Conservation (phyloP, 1,140 invertebrate species). For the Brachionus manjavacas region DNA sequence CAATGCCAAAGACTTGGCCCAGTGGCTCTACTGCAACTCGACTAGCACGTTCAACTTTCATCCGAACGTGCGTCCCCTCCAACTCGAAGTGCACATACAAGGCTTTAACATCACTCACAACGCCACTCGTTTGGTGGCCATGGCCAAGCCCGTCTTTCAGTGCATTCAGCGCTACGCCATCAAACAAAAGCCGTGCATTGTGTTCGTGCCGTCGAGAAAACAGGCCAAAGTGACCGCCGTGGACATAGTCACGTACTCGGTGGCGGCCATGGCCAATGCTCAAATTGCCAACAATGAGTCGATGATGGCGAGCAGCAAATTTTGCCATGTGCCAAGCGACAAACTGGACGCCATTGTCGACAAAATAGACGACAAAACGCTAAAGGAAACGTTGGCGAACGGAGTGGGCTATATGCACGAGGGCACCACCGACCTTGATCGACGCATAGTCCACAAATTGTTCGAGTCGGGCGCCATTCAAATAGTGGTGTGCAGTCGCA, state of each 20-base stretch:
- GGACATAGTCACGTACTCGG: conserved; percentile 85
- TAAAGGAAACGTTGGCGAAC: conserved; percentile 78
- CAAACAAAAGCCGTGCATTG: conserved; percentile 76
- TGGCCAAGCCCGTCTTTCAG: conserved; percentile 95
- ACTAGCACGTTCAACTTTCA: conserved; percentile 96
- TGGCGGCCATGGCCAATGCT: conserved; percentile 72
- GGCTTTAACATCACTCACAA: conserved; percentile 97
- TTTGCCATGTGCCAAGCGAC: conserved; percentile 61
- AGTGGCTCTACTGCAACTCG: conserved; percentile 89
- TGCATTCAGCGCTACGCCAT: conserved; percentile 80
- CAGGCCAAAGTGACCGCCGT: conserved; percentile 88
- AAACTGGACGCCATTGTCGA: conserved; percentile 80
- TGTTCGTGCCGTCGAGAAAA: conserved; percentile 93
- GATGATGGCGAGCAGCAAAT: neutral
- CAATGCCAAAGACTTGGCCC: conserved; percentile 87
- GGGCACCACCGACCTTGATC: conserved; percentile 76
- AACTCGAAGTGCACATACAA: conserved; percentile 88
- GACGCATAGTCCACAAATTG: conserved; percentile 81
- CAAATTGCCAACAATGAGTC: conserved; percentile 60
- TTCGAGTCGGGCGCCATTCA: conserved; percentile 89
- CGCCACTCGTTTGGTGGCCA: conserved; percentile 84
- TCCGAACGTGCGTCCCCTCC: conserved; percentile 88
- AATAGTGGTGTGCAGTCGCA: conserved; percentile 79
- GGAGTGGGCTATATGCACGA: conserved; percentile 97
- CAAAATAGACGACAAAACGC: conserved; percentile 73